phyloP scores from a whole-genome alignment of 2,113 vertebrate species.

The Scomber japonicus region DNA sequence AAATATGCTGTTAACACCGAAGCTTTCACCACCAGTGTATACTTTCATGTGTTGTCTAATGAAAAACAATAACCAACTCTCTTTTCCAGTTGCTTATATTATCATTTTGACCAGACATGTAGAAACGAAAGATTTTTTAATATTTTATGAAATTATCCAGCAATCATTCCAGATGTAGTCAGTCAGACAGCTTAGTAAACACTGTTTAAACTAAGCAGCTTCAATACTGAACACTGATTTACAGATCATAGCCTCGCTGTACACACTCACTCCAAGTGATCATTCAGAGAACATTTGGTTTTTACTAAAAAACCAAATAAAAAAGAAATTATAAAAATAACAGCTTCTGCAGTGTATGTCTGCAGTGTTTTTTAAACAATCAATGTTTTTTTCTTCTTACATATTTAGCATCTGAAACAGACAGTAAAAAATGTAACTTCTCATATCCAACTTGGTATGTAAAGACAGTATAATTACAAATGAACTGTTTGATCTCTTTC shows the following conservation, averaged over 20 bases:
- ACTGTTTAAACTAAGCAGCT: conserved; percentile 27
- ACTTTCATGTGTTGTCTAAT: too few species aligned
- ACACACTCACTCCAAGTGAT: conserved; percentile 3
- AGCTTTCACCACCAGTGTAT: too few species aligned
- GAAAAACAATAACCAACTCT: background rate
- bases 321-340: conserved; percentile 13
- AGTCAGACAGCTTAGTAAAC: conserved; percentile 15
- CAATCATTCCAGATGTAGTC: conserved; percentile 14
- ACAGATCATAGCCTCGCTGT: background rate
- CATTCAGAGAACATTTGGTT: conserved; percentile 21
- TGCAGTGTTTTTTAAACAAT: conserved; percentile 27
- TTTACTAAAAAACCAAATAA: conserved; percentile 22
- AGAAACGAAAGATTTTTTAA: conserved; percentile 6
- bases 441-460: conserved; percentile 36
- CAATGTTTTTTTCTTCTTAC: background rate
- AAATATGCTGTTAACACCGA: too few species aligned
- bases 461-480: conserved; percentile 6
- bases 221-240: conserved; percentile 55
- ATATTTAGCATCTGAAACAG: conserved; percentile 13
- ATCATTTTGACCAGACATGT: background rate
- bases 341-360: conserved; percentile 14
- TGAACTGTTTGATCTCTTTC: conserved; percentile 3
- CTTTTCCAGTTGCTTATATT: background rate
- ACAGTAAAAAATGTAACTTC: conserved; percentile 18
- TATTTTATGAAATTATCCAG: conserved; percentile 27